Conservation (phyloP, 1,140 invertebrate species). For the Dendroctonus ponderosae region DNA sequence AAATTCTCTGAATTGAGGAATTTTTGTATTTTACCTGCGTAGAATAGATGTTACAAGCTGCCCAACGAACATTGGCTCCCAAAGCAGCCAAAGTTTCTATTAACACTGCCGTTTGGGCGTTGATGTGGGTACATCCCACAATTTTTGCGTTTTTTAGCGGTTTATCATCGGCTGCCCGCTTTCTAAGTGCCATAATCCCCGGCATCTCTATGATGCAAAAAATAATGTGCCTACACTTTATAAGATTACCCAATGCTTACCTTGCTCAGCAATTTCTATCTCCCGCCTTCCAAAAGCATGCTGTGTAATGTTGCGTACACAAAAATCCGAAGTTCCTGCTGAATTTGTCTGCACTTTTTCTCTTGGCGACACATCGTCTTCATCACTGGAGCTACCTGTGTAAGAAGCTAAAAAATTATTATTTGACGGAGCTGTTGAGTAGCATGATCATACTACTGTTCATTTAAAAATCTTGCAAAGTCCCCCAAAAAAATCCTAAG, state of each 20-base stretch:
- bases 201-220: slow-evolving; percentile 78
- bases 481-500: too few species aligned
- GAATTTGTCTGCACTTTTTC: slow-evolving; percentile 84
- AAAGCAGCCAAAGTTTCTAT: slow-evolving; percentile 90
- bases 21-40: slow-evolving; percentile 67
- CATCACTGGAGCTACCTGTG: slow-evolving; percentile 84
- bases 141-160: slow-evolving; percentile 94
- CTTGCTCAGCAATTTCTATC: slow-evolving; percentile 98
- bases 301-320: slow-evolving; percentile 87
- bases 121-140: slow-evolving; percentile 96
- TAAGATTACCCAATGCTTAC: slow-evolving; percentile 48
- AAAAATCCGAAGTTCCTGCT: slow-evolving; percentile 81
- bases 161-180: slow-evolving; percentile 88
- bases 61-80: slow-evolving; percentile 91
- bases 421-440: not conserved
- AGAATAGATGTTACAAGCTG: slow-evolving; percentile 97
- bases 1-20: not conserved
- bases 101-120: slow-evolving; percentile 95
- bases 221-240: not conserved
- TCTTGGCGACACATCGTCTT: slow-evolving; percentile 80
- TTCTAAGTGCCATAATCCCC: slow-evolving; percentile 91
- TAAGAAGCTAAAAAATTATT: slow-evolving; percentile 68
- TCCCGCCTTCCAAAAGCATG: slow-evolving; percentile 91
- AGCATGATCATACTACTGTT: too few species aligned
- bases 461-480: too few species aligned